Base-by-base conservation (phyloP, 2,888 invertebrate species). In the Diaphora mendica region DNA sequence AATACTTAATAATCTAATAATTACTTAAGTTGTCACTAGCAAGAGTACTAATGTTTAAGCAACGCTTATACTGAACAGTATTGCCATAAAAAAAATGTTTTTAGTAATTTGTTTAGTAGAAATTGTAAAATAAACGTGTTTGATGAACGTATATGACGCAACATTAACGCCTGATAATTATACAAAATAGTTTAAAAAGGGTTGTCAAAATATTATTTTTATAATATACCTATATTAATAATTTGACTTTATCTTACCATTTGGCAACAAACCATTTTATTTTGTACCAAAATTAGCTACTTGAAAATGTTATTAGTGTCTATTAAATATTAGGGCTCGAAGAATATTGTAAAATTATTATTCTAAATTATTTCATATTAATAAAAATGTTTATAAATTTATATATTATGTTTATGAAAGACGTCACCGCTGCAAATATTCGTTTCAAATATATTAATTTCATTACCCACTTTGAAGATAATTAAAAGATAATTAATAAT, bases 381-480 rank as follows among this genome's bases (percentile, higher is more conserved):
- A 33, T 33, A 11, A 30, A n/a, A 17, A 62, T 62, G 39, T 39
- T 39, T 1, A 39, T 35, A 39, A 39, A 11, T 39, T 39, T 1
- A 11, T 11, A 4, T 39, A 39, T 33, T 39, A 39, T 39, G 39
- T 39, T 39, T 55, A 30, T n/a, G 9, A 51, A 44, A 74, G 72
- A 77, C 75, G 80, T 84, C 84, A 78, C 75, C 48, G 59, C 80
- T 86, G 81, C 83, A 84, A 82, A 79, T 79, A 77, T 73, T 74
- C 76, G 76, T 78, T 82, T 86, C 83, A 83, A 81, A 80, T 78
- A 81, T 78, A 85, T 85, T 82, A 82, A 86, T 91, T 91, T 91
- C 85, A 87, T 91, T 91, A 89, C 88, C 90, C 91, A 91, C 88
- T 91, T 88, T 85, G 83, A 88, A 62, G 17, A 89, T 83, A 84